A percentile compares a stretch with the other conserved stretches of the same genome.
phyloP scores from a whole-genome alignment of 2,797 vertebrate genomes.

The Gorsachius magnificus region DNA sequence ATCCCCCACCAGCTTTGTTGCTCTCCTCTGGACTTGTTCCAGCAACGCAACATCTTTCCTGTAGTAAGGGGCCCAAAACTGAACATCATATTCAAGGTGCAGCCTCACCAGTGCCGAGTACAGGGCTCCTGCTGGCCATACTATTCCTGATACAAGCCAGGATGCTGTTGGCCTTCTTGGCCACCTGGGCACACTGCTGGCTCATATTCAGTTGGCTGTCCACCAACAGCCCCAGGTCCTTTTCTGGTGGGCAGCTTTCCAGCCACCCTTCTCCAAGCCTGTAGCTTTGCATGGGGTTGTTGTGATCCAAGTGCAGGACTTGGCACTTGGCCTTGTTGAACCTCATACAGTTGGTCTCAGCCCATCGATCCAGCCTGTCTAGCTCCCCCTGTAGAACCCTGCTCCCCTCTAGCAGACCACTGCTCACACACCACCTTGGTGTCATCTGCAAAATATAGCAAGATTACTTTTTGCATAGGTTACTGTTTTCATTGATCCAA shows the following conservation, averaged over 20 bases:
- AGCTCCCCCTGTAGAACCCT: not conserved
- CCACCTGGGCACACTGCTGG: not conserved
- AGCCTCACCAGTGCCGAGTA: not conserved
- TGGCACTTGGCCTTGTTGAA: not conserved
- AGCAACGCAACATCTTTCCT: too few species aligned
- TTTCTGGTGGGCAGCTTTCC: too few species aligned
- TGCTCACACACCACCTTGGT: accelerated
- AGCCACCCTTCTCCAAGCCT: too few species aligned
- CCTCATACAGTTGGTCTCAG: accelerated
- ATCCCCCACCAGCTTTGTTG: too few species aligned
- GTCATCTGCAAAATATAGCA: not conserved
- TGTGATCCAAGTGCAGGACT: not conserved
- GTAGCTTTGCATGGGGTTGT: accelerated
- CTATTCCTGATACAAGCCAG: not conserved
- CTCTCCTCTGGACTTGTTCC: too few species aligned
- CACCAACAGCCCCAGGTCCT: too few species aligned
- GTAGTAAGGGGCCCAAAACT: too few species aligned
- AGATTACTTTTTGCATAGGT: not conserved
- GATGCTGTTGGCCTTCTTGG: not conserved
- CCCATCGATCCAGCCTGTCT: accelerated
- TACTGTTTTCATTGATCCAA: not conserved
- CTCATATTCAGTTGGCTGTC: accelerated
- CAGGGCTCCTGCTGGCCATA: not conserved
- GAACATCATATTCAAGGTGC: too few species aligned
- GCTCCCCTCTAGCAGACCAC: not conserved